Evolutionary conservation across 2,888 invertebrate genomes (phyloP).

Genomic region (Phalera bucephala): DNA sequence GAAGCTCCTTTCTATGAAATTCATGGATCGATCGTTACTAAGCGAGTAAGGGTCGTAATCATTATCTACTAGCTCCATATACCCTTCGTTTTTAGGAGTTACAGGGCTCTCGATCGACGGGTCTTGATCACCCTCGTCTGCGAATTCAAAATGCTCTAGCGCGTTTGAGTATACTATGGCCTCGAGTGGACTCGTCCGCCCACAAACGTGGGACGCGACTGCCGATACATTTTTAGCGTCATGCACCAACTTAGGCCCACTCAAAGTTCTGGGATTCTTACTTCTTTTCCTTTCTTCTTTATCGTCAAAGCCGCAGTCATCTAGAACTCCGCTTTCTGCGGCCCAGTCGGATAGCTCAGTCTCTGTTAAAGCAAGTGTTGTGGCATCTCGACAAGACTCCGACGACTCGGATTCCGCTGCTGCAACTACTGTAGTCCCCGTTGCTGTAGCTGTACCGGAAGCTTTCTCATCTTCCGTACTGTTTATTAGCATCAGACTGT

Average conservation of each 20-base stretch:
- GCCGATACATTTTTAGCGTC: slow-evolving; percentile 68
- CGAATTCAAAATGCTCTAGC: slow-evolving; percentile 91
- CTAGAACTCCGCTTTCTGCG: slow-evolving; percentile 89
- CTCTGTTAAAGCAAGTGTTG: slow-evolving; percentile 90
- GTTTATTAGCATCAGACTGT: slow-evolving; percentile 81
- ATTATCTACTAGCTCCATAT: slow-evolving; percentile 74
- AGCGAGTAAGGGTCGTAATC: slow-evolving; percentile 65
- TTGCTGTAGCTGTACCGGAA: slow-evolving; percentile 57
- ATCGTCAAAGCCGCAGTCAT: slow-evolving; percentile 85
- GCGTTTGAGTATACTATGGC: slow-evolving; percentile 77
- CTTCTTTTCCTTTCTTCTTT: slow-evolving; percentile 56
- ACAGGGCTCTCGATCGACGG: slow-evolving; percentile 84
- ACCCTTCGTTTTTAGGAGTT: slow-evolving; percentile 62
- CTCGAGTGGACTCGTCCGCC: slow-evolving; percentile 55
- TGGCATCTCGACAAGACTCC: slow-evolving; percentile 87
- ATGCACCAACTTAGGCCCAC: slow-evolving; percentile 63
- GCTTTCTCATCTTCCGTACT: slow-evolving; percentile 52
- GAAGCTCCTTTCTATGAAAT: slow-evolving; percentile 80
- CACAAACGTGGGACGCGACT: slow-evolving; percentile 70
- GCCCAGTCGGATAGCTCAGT: slow-evolving; percentile 96
- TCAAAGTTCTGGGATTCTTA: slow-evolving; percentile 60
- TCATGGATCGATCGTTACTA: slow-evolving; percentile 74
- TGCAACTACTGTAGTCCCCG: slow-evolving; percentile 70
- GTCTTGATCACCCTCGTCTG: slow-evolving; percentile 94
- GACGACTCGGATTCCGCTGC: slow-evolving; percentile 74